Conservation (phyloP, 1,140 invertebrate genomes). For the Bombus picipes region DNA sequence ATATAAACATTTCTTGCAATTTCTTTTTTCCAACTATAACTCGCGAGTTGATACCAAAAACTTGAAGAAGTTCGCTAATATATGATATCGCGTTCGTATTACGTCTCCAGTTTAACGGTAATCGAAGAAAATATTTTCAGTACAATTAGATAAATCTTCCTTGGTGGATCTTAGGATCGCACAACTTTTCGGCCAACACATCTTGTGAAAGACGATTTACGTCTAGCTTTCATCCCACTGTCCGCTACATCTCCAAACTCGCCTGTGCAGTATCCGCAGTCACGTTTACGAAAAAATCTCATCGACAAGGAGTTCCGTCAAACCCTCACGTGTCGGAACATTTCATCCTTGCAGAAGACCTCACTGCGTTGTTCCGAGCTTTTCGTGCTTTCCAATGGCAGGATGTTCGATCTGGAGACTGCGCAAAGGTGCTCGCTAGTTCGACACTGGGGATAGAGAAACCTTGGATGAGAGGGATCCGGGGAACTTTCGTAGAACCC, state of each 20-base stretch:
- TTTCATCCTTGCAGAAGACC: constrained; percentile 26
- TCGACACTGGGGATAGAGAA: constrained; percentile 7
- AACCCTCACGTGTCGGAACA: constrained; percentile 13
- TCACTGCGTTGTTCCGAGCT: background rate
- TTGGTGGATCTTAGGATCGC: background rate
- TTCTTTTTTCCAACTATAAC: background rate
- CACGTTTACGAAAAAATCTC: constrained; percentile 33
- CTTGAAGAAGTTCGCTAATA: background rate
- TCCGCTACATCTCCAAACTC: constrained; percentile 3
- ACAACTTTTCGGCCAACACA: too few species aligned
- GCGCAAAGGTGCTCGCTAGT: constrained; percentile 29
- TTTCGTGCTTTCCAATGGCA: constrained; percentile 23
- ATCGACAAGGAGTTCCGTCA: constrained; percentile 24
- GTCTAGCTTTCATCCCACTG: background rate
- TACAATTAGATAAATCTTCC: background rate
- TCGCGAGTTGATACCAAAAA: background rate
- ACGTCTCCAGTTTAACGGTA: background rate
- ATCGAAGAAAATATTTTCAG: background rate
- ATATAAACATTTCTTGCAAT: background rate
- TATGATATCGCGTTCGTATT: background rate
- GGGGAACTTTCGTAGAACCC: constrained; percentile 36
- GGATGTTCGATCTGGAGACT: constrained; percentile 55
- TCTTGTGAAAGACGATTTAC: background rate
- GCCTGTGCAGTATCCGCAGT: background rate
- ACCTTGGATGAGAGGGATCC: constrained; percentile 14